Conservation (phyloP, 2,113 vertebrate genomes). For the Nyctibius bracteatus region DNA sequence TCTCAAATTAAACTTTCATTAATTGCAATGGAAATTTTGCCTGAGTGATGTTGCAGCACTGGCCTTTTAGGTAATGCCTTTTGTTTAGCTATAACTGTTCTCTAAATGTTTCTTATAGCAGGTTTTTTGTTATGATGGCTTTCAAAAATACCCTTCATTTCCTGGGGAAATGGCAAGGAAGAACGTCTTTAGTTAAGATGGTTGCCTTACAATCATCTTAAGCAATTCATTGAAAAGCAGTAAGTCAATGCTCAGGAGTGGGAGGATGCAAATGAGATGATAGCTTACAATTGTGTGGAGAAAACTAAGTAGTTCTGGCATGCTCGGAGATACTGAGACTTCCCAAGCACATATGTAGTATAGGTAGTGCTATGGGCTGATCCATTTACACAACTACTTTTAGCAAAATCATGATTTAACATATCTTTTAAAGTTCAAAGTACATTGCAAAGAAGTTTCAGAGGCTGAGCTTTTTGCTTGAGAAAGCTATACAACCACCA, state of each 20-base stretch:
- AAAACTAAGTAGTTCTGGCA: background rate
- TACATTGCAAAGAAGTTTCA: background rate
- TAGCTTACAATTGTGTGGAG: background rate
- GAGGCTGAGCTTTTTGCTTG: background rate
- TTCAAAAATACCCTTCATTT: background rate
- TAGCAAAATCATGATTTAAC: background rate
- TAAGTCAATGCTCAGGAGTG: background rate
- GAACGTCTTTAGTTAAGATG: background rate
- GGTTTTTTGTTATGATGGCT: background rate
- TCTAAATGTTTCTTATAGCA: background rate
- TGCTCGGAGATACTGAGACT: background rate
- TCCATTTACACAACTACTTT: background rate
- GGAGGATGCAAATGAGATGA: background rate
- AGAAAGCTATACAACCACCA: background rate
- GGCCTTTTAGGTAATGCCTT: background rate
- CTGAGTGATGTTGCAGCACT: background rate
- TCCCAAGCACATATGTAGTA: rapidly evolving
- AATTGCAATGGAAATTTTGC: background rate
- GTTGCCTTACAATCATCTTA: background rate
- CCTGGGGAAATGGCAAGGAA: background rate
- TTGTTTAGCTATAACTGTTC: background rate
- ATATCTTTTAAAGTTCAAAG: background rate
- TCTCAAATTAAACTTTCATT: background rate
- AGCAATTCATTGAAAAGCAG: background rate
- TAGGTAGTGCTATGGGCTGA: background rate